phyloP scores from a whole-genome alignment of 1,140 invertebrate genomes.

The Oreohelix idahoensis region DNA sequence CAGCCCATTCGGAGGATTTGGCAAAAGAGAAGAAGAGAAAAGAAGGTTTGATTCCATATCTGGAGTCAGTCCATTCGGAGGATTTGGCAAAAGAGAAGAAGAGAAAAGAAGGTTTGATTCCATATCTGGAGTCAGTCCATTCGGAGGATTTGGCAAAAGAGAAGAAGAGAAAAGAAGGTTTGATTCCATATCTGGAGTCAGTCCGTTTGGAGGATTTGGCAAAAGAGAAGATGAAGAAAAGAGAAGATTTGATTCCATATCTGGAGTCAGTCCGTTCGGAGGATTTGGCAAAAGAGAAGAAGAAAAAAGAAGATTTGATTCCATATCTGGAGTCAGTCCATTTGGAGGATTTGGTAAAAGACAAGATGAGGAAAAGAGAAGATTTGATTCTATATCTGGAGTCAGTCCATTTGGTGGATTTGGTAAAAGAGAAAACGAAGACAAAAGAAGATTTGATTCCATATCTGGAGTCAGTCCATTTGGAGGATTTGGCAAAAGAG shows the following conservation, averaged over 20 bases:
- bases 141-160: neutral
- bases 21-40: neutral
- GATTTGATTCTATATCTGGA: neutral
- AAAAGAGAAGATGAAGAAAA: conserved; percentile 5
- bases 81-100: conserved; percentile 1
- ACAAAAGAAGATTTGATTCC: neutral
- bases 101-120: neutral
- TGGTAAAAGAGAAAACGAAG: neutral
- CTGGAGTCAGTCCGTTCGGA: neutral
- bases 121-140: neutral
- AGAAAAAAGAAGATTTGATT: neutral
- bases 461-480: neutral
- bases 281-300: conserved; percentile 4
- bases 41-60: neutral
- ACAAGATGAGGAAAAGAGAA: neutral
- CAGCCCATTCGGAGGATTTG: neutral
- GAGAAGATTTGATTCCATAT: neutral
- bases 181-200: neutral
- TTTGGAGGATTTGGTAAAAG: conserved; percentile 4
- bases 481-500: conserved; percentile 3
- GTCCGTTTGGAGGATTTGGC: neutral
- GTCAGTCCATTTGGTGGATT: neutral
- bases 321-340: neutral
- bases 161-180: neutral
- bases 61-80: neutral